Percentiles rank a stretch among this genome's conserved stretches.
Evolutionary conservation across 2,113 vertebrate genomes (phyloP).

Genomic region (Chloropsis cyanopogon): DNA sequence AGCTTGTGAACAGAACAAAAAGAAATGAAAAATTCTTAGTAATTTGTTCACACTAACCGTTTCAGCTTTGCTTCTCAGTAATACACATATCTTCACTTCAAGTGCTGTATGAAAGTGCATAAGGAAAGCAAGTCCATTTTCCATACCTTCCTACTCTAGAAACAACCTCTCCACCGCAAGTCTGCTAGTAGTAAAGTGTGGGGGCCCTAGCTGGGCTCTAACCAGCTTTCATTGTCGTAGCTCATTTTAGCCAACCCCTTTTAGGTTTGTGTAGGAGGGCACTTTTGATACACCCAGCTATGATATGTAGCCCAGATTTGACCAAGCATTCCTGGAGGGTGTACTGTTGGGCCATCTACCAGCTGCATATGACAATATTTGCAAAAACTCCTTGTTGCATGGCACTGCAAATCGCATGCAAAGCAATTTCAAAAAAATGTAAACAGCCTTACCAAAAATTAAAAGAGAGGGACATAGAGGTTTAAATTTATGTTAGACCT

Average conservation of each 20-base stretch:
- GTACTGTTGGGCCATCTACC: background rate
- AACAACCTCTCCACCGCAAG: background rate
- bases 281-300: background rate
- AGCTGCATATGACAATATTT: background rate
- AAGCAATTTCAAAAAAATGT: background rate
- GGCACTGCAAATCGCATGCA: background rate
- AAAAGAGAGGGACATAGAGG: background rate
- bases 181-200: background rate
- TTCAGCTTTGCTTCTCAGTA: background rate
- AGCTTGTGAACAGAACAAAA: background rate
- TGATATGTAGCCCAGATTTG: background rate
- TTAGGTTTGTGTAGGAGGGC: background rate
- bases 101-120: background rate
- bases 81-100: accelerated
- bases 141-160: background rate
- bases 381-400: background rate
- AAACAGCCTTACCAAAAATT: background rate
- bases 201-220: too few species aligned
- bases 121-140: background rate
- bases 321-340: background rate
- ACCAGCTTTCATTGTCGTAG: background rate
- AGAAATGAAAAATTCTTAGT: background rate
- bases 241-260: background rate
- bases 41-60: background rate
- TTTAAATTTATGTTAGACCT: background rate